Evolutionary conservation across 2,888 invertebrate species (phyloP).

Genomic region (Drosophila paranaensis): DNA sequence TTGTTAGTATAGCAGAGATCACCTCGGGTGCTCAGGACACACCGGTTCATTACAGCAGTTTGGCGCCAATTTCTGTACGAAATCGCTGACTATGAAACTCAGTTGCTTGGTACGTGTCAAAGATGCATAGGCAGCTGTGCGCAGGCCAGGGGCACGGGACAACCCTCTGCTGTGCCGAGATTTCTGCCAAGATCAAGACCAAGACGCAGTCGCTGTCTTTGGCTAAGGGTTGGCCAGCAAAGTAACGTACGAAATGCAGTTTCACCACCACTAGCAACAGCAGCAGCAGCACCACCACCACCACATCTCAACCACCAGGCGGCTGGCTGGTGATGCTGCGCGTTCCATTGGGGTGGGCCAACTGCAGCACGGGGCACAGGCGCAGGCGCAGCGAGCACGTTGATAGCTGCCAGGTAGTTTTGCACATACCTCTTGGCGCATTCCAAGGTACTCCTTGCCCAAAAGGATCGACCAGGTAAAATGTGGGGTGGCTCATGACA

Average conservation of each 20-base stretch:
- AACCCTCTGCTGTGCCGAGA: conserved; percentile 53
- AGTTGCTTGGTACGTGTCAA: conserved; percentile 70
- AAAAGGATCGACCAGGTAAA: conserved; percentile 66
- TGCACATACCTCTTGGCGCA: conserved; percentile 78
- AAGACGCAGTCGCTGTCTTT: conserved; percentile 49
- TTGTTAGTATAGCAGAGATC: conserved; percentile 35
- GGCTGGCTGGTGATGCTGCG: conserved; percentile 56
- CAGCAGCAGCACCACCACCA: conserved; percentile 34
- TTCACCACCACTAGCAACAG: conserved; percentile 45
- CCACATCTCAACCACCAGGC: conserved; percentile 38
- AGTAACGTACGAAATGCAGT: conserved; percentile 72
- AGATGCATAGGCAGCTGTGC: conserved; percentile 63
- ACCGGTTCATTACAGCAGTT: conserved; percentile 67
- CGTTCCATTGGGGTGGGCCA: conserved; percentile 63
- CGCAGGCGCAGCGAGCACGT: conserved; percentile 25
- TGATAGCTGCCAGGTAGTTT: conserved; percentile 77
- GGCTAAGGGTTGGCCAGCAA: conserved; percentile 48
- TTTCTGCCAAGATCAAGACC: conserved; percentile 58
- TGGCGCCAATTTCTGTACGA: conserved; percentile 61
- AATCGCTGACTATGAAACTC: conserved; percentile 37
- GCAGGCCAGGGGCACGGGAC: conserved; percentile 42
- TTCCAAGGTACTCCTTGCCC: conserved; percentile 65
- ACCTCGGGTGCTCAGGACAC: conserved; percentile 45
- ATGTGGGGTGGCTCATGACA: conserved; percentile 65
- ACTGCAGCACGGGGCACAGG: conserved; percentile 36